phyloP scores from a whole-genome alignment of 2,888 invertebrate species.

The Drosophila borealis region DNA sequence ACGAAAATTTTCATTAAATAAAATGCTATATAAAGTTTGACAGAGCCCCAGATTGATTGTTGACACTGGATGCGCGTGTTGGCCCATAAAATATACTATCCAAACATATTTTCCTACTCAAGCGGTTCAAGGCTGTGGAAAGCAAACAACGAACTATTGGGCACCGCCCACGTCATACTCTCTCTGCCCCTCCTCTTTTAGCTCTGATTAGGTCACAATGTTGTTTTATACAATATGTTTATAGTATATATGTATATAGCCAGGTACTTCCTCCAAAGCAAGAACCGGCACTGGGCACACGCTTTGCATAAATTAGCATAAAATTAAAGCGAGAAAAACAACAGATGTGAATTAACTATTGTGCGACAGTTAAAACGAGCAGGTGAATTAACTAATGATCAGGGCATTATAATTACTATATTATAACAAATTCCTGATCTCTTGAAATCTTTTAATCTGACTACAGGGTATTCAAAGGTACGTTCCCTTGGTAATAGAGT shows the following conservation, averaged over 20 bases:
- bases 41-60: constrained; percentile 34
- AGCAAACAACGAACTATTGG: constrained; percentile 19
- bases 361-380: constrained; percentile 47
- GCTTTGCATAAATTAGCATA: constrained; percentile 75
- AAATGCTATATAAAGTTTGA: constrained; percentile 21
- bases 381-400: constrained; percentile 72
- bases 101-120: constrained; percentile 32
- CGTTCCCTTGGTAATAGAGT: constrained; percentile 3
- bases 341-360: constrained; percentile 49
- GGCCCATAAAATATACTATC: constrained; percentile 23
- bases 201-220: constrained; percentile 58
- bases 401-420: constrained; percentile 5
- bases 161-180: constrained; percentile 25
- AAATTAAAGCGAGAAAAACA: constrained; percentile 58
- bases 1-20: constrained; percentile 30
- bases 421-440: no score
- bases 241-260: constrained; percentile 5
- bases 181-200: not conserved
- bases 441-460: not conserved
- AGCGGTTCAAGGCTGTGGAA: constrained; percentile 43
- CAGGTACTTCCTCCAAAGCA: constrained; percentile 58
- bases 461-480: constrained; percentile 12
- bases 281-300: constrained; percentile 65
- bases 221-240: constrained; percentile 9
- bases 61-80: constrained; percentile 29